Evolutionary conservation across 2,113 vertebrate genomes (phyloP), one percentile per base, ranked within the genome.

Genomic region (Ptychochromis oligacanthus): DNA sequence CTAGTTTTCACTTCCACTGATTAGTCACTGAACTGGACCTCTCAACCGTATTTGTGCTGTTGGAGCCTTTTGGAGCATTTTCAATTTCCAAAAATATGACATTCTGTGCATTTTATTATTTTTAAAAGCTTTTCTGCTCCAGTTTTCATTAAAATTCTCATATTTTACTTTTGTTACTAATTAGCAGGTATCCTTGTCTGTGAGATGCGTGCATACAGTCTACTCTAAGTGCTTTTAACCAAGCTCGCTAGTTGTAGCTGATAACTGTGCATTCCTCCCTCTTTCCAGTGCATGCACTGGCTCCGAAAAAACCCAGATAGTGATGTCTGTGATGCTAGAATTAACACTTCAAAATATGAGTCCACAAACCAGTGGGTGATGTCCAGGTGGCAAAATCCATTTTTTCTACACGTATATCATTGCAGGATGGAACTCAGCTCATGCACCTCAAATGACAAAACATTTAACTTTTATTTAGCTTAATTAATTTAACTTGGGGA

Each of bases 281-380:
- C 34, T 5, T 6, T 36, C 5, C 6, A 36, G 34, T 6, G 34
- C 34, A 64, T 40, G 43, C 43, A 49, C 43, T 28, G 56, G 14
- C 58, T 60, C 38, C 62, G n/a, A 24, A 10, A 10, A 10, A 40
- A 40, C n/a, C 62, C 24, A 2, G 13, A 46, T 38, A 17, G 13
- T 3, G 14, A 0, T 7, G 43, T n/a, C 14, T 43, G 8, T 38
- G 1, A 26, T 67, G 40, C 40, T 46, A 9, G 38, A 24, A 24
- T 0, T 46, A 8, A 11, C 38, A 22, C 64, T 46, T 46, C 64
- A 46, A 14, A 67, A 0, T 67, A 2, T 26, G 62, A 46, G 8
- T 46, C 12, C 11, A 40, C 38, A 36, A 36, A 36, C 34, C 34
- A 6, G 5, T 36, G 34, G 34, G 5, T 36, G 34, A 36, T 6